Base-by-base conservation (phyloP, 1,140 invertebrate species). In the Megalopta genalis region DNA sequence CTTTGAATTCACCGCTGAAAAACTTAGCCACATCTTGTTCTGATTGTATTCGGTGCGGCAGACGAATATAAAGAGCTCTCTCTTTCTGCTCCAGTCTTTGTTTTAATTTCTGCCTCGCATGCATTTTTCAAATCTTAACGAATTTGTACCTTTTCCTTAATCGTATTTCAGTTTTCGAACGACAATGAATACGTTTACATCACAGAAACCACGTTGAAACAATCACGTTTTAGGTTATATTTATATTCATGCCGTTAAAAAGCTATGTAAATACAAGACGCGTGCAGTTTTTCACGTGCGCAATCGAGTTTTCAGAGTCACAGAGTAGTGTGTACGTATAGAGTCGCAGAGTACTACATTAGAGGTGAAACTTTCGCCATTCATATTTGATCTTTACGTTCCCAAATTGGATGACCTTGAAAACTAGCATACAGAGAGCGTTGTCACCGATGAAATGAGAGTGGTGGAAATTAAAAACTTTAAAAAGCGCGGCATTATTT, bases 11-110 rank as follows among this genome's bases (percentile, higher is more conserved):
- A 46, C 88, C 89, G 6, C 63, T 63, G 59, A 92, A 90, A 8
- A 92, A 81, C 16, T 82, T 72, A 18, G 77, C 82, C 9, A 92
- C 80, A 70, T 90, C 87, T 12, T 86, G 63, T 0, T 49, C 49
- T 60, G 87, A 69, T 74, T 79, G 83, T 39, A 92, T 91, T 32
- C 77, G 80, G 18, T 85, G 77, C 1, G 90, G 86, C 39, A 90
- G 21, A 71, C 86, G 86, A 16, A 92, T 72, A 49, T 90, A 88
- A 6, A 92, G 70, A 12, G 89, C 88, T 86, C 83, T 88, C 46
- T 64, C 64, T 64, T 73, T 80, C 42, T 87, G 75, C 10, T 87
- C 70, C 1, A 0, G 16, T 23, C 69, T 49, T 14, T 4, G 10
- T 21, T 37, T 1, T 14, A 52, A 6, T 3, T 52, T 16, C n/a